These are phyloP conservation scores for Aphelocoma californica DNA, from an alignment of 2,797 vertebrate genomes.

Conservation along the genomic window DNA sequence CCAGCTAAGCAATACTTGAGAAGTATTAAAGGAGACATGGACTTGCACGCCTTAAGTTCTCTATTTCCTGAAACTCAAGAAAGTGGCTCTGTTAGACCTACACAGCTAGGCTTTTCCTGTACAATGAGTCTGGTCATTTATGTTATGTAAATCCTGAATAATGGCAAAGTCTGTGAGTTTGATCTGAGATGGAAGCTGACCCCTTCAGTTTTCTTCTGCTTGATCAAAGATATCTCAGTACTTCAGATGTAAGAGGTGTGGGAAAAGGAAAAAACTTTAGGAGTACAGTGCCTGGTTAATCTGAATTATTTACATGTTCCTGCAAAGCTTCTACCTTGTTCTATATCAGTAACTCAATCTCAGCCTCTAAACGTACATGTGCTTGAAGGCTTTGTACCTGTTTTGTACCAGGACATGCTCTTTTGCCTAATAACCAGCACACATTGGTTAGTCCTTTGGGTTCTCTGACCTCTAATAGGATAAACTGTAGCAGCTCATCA, in stretches of 20 bases:
- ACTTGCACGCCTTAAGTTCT: not conserved
- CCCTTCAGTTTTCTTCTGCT: not conserved
- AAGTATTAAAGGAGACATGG: not conserved
- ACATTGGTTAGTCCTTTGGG: conserved; percentile 1
- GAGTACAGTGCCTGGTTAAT: not conserved
- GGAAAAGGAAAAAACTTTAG: not conserved
- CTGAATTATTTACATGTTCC: not conserved
- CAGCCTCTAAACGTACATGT: not conserved
- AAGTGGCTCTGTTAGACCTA: not conserved
- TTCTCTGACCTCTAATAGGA: conserved; percentile 20
- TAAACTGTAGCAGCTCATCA: not conserved
- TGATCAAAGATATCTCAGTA: not conserved
- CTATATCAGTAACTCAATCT: not conserved
- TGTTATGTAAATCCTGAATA: not conserved
- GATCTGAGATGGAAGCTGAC: not conserved
- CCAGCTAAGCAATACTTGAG: not conserved
- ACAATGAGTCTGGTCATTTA: not conserved
- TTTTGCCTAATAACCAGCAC: conserved; percentile 13
- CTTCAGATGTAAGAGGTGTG: accelerated
- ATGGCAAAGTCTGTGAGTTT: not conserved
- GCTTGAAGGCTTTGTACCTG: not conserved
- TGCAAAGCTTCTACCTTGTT: not conserved
- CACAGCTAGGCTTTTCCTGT: not conserved
- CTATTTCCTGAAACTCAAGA: not conserved
- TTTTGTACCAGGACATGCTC: not conserved